These are phyloP conservation scores for Esox masquinongy DNA, from an alignment of 2,797 vertebrate genomes.

Conservation along the genomic window DNA sequence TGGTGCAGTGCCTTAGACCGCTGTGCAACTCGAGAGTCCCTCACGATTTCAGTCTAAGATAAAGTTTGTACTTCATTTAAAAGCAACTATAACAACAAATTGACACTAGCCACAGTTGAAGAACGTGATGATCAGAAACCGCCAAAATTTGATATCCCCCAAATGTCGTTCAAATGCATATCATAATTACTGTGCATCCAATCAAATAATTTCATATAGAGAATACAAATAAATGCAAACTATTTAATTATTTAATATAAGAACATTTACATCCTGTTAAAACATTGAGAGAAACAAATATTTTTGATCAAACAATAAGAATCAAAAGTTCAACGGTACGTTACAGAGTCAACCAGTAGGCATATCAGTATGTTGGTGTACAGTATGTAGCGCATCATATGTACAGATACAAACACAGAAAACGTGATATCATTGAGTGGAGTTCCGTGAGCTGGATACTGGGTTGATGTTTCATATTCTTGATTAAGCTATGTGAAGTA, in stretches of 20 bases:
- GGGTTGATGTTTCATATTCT: conserved; percentile 27
- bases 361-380: conserved; percentile 28
- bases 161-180: not conserved
- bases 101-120: not conserved
- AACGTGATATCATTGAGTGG: conserved; percentile 23
- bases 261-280: conserved; percentile 58
- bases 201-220: not conserved
- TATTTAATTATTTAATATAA: conserved; percentile 50
- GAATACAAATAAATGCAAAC: conserved; percentile 10
- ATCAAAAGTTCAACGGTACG: conserved; percentile 47
- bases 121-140: not conserved
- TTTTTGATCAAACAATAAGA: conserved; percentile 37
- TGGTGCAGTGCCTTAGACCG: too few relatives aligned
- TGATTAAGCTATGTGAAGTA: conserved; percentile 17
- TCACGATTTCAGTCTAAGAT: not conserved
- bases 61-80: not conserved
- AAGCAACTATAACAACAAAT: not conserved
- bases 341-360: conserved; percentile 33
- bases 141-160: not conserved
- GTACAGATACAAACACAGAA: conserved; percentile 32
- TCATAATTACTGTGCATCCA: not conserved
- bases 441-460: conserved; percentile 16
- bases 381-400: conserved; percentile 22
- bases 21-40: too few relatives aligned
- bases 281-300: conserved; percentile 53